Evolutionary conservation across 2,113 vertebrate species (phyloP).

Genomic region (Cyphomyrus discorhynchus): DNA sequence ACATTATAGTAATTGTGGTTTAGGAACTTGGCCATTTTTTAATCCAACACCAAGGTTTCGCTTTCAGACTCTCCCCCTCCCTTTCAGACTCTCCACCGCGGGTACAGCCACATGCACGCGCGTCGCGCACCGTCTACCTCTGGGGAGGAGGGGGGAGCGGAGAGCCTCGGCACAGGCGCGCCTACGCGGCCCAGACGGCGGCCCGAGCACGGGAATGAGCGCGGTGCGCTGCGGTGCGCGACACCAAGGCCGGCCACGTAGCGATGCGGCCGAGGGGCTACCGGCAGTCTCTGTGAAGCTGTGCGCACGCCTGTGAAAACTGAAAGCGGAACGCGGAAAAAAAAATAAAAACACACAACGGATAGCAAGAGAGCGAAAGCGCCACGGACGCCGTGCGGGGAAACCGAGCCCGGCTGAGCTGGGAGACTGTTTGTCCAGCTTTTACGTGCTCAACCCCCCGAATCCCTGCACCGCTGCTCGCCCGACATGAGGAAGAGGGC

Average conservation of each 20-base stretch:
- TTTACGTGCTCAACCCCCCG: slow-evolving; percentile 2
- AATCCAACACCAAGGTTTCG: slow-evolving; percentile 4
- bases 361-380: background rate
- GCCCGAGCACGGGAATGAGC: slow-evolving; percentile 47
- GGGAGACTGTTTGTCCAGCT: background rate
- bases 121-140: slow-evolving; percentile 35
- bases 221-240: slow-evolving; percentile 52
- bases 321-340: background rate
- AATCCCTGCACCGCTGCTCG: slow-evolving; percentile 56
- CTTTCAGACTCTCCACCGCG: background rate
- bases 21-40: background rate
- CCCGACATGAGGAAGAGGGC: slow-evolving; percentile 54
- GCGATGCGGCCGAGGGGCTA: slow-evolving; percentile 36
- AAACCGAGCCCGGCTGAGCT: background rate
- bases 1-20: background rate
- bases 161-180: slow-evolving; percentile 50
- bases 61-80: slow-evolving; percentile 4
- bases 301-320: background rate
- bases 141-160: slow-evolving; percentile 27
- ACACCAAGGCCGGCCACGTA: slow-evolving; percentile 62
- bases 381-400: background rate
- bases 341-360: background rate
- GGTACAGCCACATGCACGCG: slow-evolving; percentile 39
- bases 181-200: slow-evolving; percentile 43
- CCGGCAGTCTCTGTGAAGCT: slow-evolving; percentile 24